These are phyloP conservation scores for Lonchura striata DNA, from an alignment of 2,113 vertebrate genomes.

Conservation along the genomic window DNA sequence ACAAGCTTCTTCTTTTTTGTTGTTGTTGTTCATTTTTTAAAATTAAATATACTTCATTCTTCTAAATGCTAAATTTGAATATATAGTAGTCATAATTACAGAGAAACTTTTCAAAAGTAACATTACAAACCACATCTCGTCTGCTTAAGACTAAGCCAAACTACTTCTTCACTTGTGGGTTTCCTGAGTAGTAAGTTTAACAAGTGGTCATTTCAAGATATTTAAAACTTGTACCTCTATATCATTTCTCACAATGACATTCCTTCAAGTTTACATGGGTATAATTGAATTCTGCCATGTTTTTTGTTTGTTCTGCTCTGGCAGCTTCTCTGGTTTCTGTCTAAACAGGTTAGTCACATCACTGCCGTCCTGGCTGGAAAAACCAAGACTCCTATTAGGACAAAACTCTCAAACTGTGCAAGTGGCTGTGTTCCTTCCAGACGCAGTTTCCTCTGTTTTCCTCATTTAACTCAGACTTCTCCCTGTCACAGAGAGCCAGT, in stretches of 20 bases:
- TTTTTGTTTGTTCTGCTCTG: background rate
- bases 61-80: constrained; percentile 35
- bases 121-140: background rate
- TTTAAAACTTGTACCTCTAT: constrained; percentile 27
- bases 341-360: background rate
- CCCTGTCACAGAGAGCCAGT: background rate
- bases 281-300: background rate
- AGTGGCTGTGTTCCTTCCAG: background rate
- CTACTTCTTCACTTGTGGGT: constrained; percentile 23
- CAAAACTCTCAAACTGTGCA: background rate
- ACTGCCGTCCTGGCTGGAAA: background rate
- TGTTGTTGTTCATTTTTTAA: background rate
- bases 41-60: constrained; percentile 33
- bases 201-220: constrained; percentile 25
- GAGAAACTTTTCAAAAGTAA: constrained; percentile 22
- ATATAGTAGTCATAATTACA: constrained; percentile 41
- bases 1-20: background rate
- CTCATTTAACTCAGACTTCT: background rate
- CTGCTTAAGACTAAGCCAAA: background rate
- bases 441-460: background rate
- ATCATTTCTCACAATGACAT: constrained; percentile 5
- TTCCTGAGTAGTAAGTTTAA: constrained; percentile 28
- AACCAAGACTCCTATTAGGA: background rate
- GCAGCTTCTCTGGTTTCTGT: background rate
- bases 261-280: background rate